Percentiles rank a stretch among this genome's conserved stretches.
Evolutionary conservation across 1,140 invertebrate species (phyloP).

Genomic region (Maconellicoccus hirsutus): DNA sequence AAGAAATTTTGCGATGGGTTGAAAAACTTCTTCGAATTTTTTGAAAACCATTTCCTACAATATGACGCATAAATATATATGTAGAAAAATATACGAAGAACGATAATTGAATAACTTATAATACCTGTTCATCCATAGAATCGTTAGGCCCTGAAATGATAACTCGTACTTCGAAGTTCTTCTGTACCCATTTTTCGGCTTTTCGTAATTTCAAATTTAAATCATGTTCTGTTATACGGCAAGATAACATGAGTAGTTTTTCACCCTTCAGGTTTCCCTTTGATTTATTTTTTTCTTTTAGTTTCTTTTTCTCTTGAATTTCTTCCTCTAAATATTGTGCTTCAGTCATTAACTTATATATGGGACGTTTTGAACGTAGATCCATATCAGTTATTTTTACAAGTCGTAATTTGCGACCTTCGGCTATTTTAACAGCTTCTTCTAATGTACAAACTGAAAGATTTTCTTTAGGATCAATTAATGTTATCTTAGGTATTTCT

Average conservation of each 20-base stretch:
- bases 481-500: background rate
- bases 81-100: background rate
- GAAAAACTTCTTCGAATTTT: background rate
- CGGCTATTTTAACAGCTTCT: background rate
- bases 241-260: background rate
- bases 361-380: background rate
- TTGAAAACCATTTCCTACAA: background rate
- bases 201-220: background rate
- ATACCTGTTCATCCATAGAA: background rate
- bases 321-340: constrained; percentile 8
- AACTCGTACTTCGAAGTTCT: background rate
- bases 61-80: no score
- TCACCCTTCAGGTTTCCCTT: background rate
- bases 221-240: background rate
- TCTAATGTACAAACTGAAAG: background rate
- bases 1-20: background rate
- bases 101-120: background rate
- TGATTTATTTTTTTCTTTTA: background rate
- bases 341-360: constrained; percentile 3
- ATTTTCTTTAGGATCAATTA: background rate
- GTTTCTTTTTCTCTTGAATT: background rate
- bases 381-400: background rate
- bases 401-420: background rate
- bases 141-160: background rate
- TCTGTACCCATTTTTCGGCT: background rate